phyloP scores from a whole-genome alignment of 2,888 invertebrate species.

The Crossocerus cetratus region DNA sequence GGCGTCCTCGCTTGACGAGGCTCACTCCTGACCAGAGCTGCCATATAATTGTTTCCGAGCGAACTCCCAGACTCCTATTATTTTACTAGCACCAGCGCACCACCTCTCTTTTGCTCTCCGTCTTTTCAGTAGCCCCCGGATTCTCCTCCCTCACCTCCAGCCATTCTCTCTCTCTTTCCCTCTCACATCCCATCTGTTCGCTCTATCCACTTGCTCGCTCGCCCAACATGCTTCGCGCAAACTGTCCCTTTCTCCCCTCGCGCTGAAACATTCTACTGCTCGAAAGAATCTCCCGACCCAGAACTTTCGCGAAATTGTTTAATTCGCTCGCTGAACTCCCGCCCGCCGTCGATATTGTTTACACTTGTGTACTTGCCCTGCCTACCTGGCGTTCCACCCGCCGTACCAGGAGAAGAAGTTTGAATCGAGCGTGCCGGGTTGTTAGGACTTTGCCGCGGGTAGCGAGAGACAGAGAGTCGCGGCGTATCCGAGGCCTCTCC shows the following conservation, averaged over 20 bases:
- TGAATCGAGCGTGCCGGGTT: background rate
- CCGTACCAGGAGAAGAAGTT: background rate
- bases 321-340: constrained; percentile 24
- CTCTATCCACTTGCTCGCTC: constrained; percentile 12
- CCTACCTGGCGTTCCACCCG: background rate
- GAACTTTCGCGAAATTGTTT: constrained; percentile 39
- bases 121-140: background rate
- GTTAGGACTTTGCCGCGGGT: background rate
- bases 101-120: background rate
- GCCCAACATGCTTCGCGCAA: background rate
- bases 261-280: constrained; percentile 17
- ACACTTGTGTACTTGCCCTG: background rate
- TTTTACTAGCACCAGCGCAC: constrained; percentile 52
- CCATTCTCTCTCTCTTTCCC: background rate
- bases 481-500: background rate
- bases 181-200: background rate
- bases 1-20: constrained; percentile 9
- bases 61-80: constrained; percentile 62
- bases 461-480: too few species aligned
- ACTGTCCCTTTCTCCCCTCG: background rate
- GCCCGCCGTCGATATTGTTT: constrained; percentile 15
- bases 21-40: constrained; percentile 27
- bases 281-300: constrained; percentile 44
- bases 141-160: constrained; percentile 8
- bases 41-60: constrained; percentile 64